Base-by-base conservation (phyloP, 2,113 vertebrate genomes). In the Montifringilla adamsi region DNA sequence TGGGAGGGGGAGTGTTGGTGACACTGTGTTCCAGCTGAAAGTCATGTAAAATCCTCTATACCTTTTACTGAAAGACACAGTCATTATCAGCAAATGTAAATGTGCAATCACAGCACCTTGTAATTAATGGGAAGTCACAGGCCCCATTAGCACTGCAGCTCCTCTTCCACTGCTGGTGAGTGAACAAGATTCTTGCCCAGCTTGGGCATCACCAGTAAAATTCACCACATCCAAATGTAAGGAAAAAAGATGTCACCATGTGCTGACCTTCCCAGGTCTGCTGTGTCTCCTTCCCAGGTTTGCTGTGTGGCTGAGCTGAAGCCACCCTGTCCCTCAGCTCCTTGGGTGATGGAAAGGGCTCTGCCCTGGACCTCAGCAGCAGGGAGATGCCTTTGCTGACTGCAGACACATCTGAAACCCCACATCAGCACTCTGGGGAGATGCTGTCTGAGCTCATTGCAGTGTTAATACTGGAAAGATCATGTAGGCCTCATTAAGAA, bases 1-100 rank as follows among this genome's bases (percentile, higher is more conserved):
- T 74, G 49, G 68, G 44, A 92, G 76, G 63, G 72, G 90, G 79
- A 93, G 85, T 75, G 79, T 72, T 92, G 80, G 83, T 86, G 92
- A 97, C 94, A 84, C 69, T 2, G 21, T 93, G 88, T 95, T 95
- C 88, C 95, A 96, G 92, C 93, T 92, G 92, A 95, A 97, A 97
- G 94, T 96, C 76, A 84, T 31, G 43, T 85, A 93, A 77, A 90
- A 84, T n/a, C n/a, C 83, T 96, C 89, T 84, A 1, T 10, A 82
- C 84, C 89, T 94, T 95, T 85, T 84, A 46, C 89, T 82, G 84
- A 95, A 95, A 94, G 89, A 39, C 84, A 75, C 47, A 3, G 0
- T 70, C 90, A 66, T n/a, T 83, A 96, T 46, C 93, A 92, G 87
- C 88, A 95, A 92, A 88, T 84, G 76, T 28, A 93, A 95, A 93